phyloP scores from a whole-genome alignment of 1,140 invertebrate species.

The Euborellia annulipes region DNA sequence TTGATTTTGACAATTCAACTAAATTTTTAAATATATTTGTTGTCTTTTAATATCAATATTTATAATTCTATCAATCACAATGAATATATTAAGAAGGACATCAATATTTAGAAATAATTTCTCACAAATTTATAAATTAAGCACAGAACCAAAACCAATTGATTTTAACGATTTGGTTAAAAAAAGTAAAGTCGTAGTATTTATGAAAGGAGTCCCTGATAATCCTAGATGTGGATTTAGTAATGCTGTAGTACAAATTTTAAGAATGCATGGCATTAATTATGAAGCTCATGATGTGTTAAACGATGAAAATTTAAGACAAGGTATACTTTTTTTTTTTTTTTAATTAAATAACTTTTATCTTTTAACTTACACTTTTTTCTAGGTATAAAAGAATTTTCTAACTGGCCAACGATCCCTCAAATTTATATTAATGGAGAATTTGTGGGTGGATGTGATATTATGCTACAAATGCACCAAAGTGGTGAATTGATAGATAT shows the following conservation, averaged over 20 bases:
- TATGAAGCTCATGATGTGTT: slow-evolving; percentile 85
- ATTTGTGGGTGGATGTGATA: slow-evolving; percentile 95
- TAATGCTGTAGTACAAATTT: slow-evolving; percentile 89
- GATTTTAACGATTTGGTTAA: slow-evolving; percentile 34
- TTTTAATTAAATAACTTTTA: too few species aligned
- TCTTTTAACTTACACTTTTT: slow-evolving; percentile 20
- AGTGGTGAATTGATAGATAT: slow-evolving; percentile 91
- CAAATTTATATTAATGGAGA: slow-evolving; percentile 93
- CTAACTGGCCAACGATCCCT: slow-evolving; percentile 97
- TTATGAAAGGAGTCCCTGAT: slow-evolving; percentile 90
- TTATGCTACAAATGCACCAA: slow-evolving; percentile 92
- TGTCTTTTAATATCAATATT: too few species aligned
- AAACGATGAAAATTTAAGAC: slow-evolving; percentile 66
- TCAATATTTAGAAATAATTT: too few species aligned
- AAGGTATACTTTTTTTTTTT: too few species aligned
- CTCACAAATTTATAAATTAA: too few species aligned
- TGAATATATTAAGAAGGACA: too few species aligned
- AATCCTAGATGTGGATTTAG: slow-evolving; percentile 91
- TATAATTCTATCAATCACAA: too few species aligned
- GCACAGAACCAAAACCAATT: background rate
- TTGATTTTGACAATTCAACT: too few species aligned
- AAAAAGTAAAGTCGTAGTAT: slow-evolving; percentile 83
- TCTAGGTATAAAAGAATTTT: slow-evolving; percentile 88
- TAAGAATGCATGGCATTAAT: slow-evolving; percentile 83
- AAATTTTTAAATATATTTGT: too few species aligned